Evolutionary conservation across 2,888 invertebrate species (phyloP).

Genomic region (Melinopterus prodromus): DNA sequence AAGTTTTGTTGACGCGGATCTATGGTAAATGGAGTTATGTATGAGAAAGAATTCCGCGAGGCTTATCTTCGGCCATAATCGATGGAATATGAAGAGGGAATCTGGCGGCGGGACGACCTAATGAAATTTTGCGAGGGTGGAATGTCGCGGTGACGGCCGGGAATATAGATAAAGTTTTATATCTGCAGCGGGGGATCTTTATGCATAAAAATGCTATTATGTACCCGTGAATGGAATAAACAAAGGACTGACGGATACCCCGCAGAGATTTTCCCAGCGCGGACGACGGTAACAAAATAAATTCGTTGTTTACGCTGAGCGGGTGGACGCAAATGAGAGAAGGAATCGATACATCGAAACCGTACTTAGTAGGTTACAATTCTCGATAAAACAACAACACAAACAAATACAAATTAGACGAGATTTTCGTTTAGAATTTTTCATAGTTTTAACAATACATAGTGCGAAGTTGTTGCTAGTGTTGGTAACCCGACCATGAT

Average conservation of each 20-base stretch:
- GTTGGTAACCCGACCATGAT: too few species aligned
- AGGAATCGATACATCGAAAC: neutral
- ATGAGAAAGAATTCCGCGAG: neutral
- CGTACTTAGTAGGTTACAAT: too few species aligned
- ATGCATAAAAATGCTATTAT: conserved; percentile 4
- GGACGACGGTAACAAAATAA: neutral
- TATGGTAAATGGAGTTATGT: neutral
- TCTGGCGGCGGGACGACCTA: neutral
- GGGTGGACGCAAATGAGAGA: neutral
- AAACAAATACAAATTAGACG: too few species aligned
- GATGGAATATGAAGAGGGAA: conserved; percentile 4
- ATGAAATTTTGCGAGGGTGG: conserved; percentile 4
- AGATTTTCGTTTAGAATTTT: too few species aligned
- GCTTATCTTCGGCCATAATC: neutral
- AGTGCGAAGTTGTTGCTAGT: too few species aligned
- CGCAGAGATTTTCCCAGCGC: neutral
- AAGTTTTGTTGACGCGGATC: neutral
- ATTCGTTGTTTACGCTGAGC: neutral
- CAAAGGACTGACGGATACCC: neutral
- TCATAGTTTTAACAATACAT: too few species aligned
- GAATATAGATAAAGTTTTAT: conserved; percentile 4
- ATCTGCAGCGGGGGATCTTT: neutral
- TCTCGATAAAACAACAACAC: too few species aligned
- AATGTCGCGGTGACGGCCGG: neutral
- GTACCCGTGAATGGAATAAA: conserved; percentile 4